Percentiles rank a stretch among this genome's conserved stretches.
Conservation (phyloP, 1,140 invertebrate genomes). For the Mya arenaria region DNA sequence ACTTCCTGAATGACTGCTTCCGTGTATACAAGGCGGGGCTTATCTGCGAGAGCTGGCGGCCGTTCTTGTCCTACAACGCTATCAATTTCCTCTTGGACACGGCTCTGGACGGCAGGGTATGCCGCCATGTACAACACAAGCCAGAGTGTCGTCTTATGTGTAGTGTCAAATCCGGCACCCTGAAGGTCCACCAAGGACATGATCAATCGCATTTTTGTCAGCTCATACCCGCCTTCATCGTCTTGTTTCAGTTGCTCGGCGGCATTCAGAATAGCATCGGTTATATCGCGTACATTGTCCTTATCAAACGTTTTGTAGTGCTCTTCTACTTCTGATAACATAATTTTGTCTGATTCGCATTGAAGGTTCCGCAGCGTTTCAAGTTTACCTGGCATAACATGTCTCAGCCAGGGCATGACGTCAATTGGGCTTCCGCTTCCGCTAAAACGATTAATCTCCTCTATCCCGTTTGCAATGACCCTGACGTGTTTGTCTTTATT, state of each 20-base stretch:
- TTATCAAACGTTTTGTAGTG: too few species aligned
- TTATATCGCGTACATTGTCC: too few species aligned
- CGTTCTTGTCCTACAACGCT: too few species aligned
- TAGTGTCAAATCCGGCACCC: slow-evolving; percentile 14
- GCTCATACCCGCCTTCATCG: not conserved
- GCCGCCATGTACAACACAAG: too few species aligned
- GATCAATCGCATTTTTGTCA: not conserved
- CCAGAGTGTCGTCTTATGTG: too few species aligned
- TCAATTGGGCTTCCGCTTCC: slow-evolving; percentile 49
- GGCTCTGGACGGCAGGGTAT: too few species aligned
- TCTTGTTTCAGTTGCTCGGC: too few species aligned
- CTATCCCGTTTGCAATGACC: not conserved
- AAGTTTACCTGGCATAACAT: slow-evolving; percentile 48
- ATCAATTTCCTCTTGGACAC: too few species aligned
- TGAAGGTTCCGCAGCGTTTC: not conserved
- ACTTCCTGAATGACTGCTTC: too few species aligned
- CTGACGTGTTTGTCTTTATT: slow-evolving; percentile 10
- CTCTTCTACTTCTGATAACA: not conserved
- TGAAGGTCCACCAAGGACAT: not conserved
- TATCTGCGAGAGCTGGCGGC: too few species aligned
- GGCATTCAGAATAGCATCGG: too few species aligned
- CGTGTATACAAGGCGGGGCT: too few species aligned
- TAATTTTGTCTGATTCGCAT: not conserved
- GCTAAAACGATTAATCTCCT: slow-evolving; percentile 35
- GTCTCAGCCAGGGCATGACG: slow-evolving; percentile 54